These are phyloP conservation scores for Cloeon dipterum DNA, from an alignment of 2,888 invertebrate species.

Conservation along the genomic window DNA sequence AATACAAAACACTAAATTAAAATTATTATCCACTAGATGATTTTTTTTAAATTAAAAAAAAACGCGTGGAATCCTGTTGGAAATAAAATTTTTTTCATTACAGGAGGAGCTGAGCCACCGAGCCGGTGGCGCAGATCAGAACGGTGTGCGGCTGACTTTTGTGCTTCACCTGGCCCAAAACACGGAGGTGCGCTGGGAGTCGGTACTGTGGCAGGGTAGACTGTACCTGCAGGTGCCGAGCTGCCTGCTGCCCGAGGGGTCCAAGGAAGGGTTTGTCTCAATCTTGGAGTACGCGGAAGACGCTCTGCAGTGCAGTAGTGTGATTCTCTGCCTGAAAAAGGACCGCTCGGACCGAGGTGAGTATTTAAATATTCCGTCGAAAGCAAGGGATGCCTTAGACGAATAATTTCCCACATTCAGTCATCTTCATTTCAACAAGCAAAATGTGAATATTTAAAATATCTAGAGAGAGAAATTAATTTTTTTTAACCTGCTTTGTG, in stretches of 20 bases:
- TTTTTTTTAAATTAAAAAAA: not conserved
- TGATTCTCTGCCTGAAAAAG: constrained; percentile 60
- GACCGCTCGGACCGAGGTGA: constrained; percentile 55
- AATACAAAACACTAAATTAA: constrained; percentile 14
- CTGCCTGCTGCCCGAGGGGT: constrained; percentile 68
- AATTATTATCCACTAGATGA: constrained; percentile 15
- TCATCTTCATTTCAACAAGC: too few species aligned
- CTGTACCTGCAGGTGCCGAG: constrained; percentile 79
- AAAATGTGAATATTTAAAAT: too few species aligned
- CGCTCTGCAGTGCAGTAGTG: constrained; percentile 56
- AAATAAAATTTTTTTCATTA: not conserved
- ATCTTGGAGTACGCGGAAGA: constrained; percentile 92
- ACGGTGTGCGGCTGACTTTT: constrained; percentile 38
- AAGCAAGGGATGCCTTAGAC: not conserved
- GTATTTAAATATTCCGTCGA: constrained; percentile 4
- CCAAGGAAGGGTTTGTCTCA: constrained; percentile 85
- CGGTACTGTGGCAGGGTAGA: constrained; percentile 49
- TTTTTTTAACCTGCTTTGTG: too few species aligned
- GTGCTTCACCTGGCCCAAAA: constrained; percentile 56
- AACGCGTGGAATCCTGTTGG: too few species aligned
- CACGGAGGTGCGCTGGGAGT: constrained; percentile 63
- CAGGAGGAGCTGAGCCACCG: not conserved
- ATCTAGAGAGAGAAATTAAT: too few species aligned
- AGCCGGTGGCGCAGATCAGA: constrained; percentile 1
- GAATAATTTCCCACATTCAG: not conserved